These are phyloP conservation scores for Dioctria rufipes DNA, from an alignment of 2,888 invertebrate genomes.

Conservation along the genomic window DNA sequence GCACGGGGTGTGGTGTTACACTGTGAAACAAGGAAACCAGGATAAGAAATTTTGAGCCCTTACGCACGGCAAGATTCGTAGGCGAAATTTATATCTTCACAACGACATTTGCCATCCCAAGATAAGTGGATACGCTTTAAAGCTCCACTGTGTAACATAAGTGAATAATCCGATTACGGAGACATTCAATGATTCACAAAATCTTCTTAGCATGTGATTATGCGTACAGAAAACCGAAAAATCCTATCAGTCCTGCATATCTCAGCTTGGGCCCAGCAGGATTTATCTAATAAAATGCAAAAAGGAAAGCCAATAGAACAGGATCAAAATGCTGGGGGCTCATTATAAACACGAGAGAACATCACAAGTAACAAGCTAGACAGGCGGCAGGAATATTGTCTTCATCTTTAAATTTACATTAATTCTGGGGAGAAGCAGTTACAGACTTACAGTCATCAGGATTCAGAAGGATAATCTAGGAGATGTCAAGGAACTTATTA, in stretches of 20 bases:
- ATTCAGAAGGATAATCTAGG: conserved; percentile 48
- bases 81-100: conserved; percentile 41
- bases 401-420: conserved; percentile 48
- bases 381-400: conserved; percentile 28
- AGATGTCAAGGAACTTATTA: conserved; percentile 58
- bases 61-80: background rate
- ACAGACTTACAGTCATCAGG: conserved; percentile 22
- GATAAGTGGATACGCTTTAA: conserved; percentile 45
- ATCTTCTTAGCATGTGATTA: conserved; percentile 55
- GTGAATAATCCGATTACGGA: conserved; percentile 54
- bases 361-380: conserved; percentile 21
- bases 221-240: conserved; percentile 49
- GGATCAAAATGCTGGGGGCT: conserved; percentile 11
- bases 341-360: conserved; percentile 16
- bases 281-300: conserved; percentile 32
- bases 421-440: conserved; percentile 7
- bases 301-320: background rate
- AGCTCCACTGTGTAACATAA: conserved; percentile 52
- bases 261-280: conserved; percentile 22
- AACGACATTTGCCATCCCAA: conserved; percentile 25
- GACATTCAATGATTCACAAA: conserved; percentile 53
- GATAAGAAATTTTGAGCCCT: background rate
- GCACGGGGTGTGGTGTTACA: conserved; percentile 3
- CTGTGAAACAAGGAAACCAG: background rate
- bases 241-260: conserved; percentile 47